phyloP scores from a whole-genome alignment of 2,113 vertebrate species.

The Telmatochromis bifrenatus region DNA sequence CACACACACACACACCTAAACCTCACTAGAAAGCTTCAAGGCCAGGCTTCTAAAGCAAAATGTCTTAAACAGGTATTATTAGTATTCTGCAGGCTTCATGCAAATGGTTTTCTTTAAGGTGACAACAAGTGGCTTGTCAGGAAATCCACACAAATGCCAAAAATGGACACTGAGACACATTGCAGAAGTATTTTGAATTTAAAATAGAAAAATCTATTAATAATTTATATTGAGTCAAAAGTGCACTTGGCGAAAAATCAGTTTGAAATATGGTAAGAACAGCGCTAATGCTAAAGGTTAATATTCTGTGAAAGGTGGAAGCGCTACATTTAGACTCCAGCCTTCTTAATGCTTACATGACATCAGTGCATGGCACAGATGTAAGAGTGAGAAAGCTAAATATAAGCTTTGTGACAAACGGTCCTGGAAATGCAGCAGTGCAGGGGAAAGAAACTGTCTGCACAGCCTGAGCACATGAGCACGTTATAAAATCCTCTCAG shows the following conservation, averaged over 20 bases:
- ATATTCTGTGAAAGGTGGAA: not conserved
- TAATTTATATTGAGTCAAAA: not conserved
- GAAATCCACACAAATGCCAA: not conserved
- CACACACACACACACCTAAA: not conserved
- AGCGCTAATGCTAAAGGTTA: not conserved
- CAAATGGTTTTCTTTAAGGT: not conserved
- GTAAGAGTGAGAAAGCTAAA: not conserved
- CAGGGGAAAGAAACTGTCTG: not conserved
- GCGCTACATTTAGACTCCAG: not conserved
- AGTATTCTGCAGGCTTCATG: not conserved
- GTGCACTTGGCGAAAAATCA: not conserved
- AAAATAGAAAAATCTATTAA: not conserved
- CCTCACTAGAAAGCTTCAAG: not conserved
- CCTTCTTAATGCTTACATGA: not conserved
- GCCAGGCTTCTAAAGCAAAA: not conserved
- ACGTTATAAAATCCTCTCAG: not conserved
- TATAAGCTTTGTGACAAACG: not conserved
- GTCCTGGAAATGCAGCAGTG: not conserved
- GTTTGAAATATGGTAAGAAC: not conserved
- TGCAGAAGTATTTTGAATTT: not conserved
- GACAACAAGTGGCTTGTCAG: not conserved
- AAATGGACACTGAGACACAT: not conserved
- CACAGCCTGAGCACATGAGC: not conserved
- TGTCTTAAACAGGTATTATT: not conserved
- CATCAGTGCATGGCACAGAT: not conserved